phyloP scores from a whole-genome alignment of 2,113 vertebrate species.

The Indri indri region DNA sequence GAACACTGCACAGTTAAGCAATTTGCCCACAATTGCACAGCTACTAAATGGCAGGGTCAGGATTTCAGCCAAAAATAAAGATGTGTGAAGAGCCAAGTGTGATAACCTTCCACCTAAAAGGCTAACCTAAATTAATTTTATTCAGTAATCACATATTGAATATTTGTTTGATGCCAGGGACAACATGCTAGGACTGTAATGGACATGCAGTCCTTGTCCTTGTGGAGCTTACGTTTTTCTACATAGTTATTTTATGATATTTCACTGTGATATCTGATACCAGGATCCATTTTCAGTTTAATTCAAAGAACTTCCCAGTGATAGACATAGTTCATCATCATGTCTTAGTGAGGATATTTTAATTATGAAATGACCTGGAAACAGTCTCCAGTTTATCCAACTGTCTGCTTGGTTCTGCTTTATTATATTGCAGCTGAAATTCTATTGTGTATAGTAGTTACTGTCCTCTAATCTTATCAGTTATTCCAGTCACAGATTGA shows the following conservation, averaged over 20 bases:
- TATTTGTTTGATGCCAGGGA: too few relatives aligned
- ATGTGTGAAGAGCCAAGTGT: not conserved
- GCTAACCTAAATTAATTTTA: not conserved
- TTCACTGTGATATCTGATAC: not conserved
- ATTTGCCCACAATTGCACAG: not conserved
- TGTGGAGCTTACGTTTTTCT: not conserved
- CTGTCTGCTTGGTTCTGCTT: not conserved
- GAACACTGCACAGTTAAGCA: not conserved
- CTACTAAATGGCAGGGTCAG: not conserved
- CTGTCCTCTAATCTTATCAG: not conserved
- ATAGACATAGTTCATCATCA: not conserved
- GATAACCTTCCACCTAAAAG: not conserved
- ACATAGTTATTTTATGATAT: not conserved
- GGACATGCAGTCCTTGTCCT: not conserved
- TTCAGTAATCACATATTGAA: not conserved
- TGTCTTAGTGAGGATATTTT: not conserved
- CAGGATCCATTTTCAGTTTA: not conserved
- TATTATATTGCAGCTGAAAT: not conserved
- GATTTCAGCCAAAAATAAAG: constrained; percentile 24
- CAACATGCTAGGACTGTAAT: not conserved
- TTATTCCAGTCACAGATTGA: not conserved
- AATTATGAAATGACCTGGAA: not conserved
- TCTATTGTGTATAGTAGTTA: not conserved
- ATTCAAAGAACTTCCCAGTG: not conserved
- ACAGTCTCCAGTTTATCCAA: not conserved